Conservation (phyloP, 2,797 vertebrate genomes). For the Menidia menidia region DNA sequence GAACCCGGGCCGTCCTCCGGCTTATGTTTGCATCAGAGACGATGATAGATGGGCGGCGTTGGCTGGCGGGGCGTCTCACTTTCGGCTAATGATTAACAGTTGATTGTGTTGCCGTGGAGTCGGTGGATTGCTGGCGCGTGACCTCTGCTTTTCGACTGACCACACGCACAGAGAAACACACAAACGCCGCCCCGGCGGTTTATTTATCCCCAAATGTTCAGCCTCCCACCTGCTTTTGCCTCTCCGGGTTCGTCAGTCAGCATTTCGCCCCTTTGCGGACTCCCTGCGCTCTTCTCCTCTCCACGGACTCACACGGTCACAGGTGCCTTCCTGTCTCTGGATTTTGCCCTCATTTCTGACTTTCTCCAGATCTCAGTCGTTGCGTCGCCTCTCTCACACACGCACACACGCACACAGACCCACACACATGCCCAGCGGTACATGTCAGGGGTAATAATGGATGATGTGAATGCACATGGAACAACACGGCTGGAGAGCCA, state of each 20-base stretch:
- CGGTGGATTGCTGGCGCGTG: constrained; percentile 23
- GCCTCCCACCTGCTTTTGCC: neutral
- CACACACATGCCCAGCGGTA: constrained; percentile 50
- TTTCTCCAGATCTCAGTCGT: constrained; percentile 51
- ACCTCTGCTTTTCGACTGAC: constrained; percentile 40
- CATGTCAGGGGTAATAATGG: constrained; percentile 76
- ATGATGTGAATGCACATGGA: constrained; percentile 74
- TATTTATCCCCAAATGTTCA: constrained; percentile 26
- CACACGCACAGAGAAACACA: constrained; percentile 11
- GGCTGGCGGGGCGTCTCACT: constrained; percentile 2
- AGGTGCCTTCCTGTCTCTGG: constrained; percentile 37
- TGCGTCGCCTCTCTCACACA: constrained; percentile 4
- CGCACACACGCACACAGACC: constrained; percentile 6
- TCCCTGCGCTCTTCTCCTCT: neutral
- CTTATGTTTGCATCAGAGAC: constrained; percentile 6
- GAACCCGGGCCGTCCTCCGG: neutral
- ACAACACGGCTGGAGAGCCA: constrained; percentile 72
- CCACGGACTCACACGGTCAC: neutral
- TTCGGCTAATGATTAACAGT: constrained; percentile 61
- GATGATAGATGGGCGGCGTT: constrained; percentile 14
- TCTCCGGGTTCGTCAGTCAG: neutral
- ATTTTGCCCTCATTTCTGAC: constrained; percentile 18
- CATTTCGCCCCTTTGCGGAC: neutral
- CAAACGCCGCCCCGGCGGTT: constrained; percentile 18
- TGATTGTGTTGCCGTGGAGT: constrained; percentile 51